Evolutionary conservation across 2,797 vertebrate species (phyloP).

Genomic region (Eulemur coronatus): DNA sequence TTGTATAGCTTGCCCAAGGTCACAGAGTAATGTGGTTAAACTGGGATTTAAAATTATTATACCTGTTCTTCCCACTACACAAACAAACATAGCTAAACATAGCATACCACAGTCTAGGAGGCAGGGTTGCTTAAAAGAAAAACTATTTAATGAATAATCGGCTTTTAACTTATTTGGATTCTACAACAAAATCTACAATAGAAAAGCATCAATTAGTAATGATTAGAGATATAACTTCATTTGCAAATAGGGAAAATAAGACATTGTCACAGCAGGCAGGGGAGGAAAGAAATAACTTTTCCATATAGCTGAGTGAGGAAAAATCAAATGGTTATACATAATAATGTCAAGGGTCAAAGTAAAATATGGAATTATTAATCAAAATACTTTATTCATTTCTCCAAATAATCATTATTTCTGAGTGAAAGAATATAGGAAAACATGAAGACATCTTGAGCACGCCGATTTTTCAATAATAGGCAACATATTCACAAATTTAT

Average conservation of each 20-base stretch:
- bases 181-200: neutral
- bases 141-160: conserved; percentile 13
- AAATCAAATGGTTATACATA: neutral
- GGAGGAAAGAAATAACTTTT: neutral
- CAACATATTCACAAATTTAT: neutral
- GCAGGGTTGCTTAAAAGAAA: neutral
- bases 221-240: neutral
- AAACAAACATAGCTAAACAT: neutral
- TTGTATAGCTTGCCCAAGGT: neutral
- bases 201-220: conserved; percentile 12
- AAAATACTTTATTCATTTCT: conserved; percentile 37
- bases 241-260: conserved; percentile 5
- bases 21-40: neutral
- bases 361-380: conserved; percentile 32
- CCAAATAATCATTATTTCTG: conserved; percentile 37
- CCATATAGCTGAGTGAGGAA: neutral
- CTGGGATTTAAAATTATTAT: neutral
- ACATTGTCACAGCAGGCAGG: neutral
- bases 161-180: neutral
- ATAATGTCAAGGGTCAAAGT: neutral
- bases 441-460: neutral
- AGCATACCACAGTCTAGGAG: neutral
- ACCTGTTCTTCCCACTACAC: neutral
- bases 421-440: neutral
- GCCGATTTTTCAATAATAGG: conserved; percentile 13